A percentile compares a stretch with the other conserved stretches of the same genome.
These are phyloP conservation scores for Molossus molossus DNA, from an alignment of 2,797 vertebrate species.

Conservation along the genomic window DNA sequence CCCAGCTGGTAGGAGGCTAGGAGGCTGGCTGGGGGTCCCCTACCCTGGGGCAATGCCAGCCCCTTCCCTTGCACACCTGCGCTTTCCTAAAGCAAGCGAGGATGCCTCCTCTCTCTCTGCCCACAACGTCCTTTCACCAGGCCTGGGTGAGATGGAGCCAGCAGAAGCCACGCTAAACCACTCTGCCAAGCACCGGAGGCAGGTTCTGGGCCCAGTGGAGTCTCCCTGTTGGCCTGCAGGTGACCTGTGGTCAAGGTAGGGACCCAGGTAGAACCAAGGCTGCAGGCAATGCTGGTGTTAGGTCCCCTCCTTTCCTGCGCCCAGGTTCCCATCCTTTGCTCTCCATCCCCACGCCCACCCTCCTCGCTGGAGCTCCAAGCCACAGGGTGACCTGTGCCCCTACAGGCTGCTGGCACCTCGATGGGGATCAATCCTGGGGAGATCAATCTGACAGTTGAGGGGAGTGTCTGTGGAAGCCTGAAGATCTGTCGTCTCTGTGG, in stretches of 20 bases:
- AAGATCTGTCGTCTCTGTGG: rapidly evolving
- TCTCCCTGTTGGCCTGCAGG: neutral
- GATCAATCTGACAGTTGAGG: neutral
- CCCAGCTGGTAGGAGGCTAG: neutral
- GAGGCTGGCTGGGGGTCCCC: neutral
- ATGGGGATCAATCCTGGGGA: neutral
- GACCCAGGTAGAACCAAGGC: too few species aligned
- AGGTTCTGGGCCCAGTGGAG: neutral
- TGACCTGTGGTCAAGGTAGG: neutral
- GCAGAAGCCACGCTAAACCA: neutral
- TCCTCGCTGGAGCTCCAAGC: rapidly evolving
- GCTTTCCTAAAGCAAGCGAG: neutral
- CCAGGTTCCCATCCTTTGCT: neutral
- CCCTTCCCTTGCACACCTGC: neutral
- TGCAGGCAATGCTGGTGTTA: neutral
- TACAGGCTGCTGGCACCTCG: neutral
- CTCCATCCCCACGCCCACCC: neutral
- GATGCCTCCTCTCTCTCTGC: neutral
- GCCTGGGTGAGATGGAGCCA: rapidly evolving
- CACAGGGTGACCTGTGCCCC: rapidly evolving
- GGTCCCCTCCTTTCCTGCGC: neutral
- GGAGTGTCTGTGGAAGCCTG: rapidly evolving
- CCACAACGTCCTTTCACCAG: neutral
- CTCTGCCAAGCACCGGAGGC: neutral
- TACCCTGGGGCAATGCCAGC: rapidly evolving